phyloP scores from a whole-genome alignment of 2,888 invertebrate genomes.

The Griposia aprilina region DNA sequence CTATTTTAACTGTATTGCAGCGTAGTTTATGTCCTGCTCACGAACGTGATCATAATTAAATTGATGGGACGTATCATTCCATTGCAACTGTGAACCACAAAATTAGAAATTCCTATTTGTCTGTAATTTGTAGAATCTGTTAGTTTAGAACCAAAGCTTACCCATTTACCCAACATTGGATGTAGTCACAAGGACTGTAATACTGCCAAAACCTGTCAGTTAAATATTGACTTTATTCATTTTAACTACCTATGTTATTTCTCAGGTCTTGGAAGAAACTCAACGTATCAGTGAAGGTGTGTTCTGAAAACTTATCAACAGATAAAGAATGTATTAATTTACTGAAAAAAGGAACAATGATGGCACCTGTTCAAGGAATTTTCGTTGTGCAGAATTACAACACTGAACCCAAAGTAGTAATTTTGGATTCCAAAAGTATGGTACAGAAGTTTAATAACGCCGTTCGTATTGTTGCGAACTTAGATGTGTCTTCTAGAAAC shows the following conservation, averaged over 20 bases:
- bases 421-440: conserved; percentile 65
- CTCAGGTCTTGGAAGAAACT: conserved; percentile 46
- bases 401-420: conserved; percentile 38
- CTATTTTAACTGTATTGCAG: too few relatives aligned
- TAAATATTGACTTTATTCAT: neutral
- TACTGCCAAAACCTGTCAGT: too few relatives aligned
- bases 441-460: conserved; percentile 59
- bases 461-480: conserved; percentile 60
- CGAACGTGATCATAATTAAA: too few relatives aligned
- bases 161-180: too few relatives aligned
- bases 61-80: too few relatives aligned
- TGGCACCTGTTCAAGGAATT: conserved; percentile 74
- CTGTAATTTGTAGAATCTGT: neutral
- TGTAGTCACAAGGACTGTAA: too few relatives aligned
- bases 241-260: neutral
- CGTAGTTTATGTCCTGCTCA: too few relatives aligned
- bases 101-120: neutral
- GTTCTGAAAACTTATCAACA: conserved; percentile 42
- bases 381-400: conserved; percentile 71
- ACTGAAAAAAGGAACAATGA: conserved; percentile 68
- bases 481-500: conserved; percentile 74
- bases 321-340: conserved; percentile 71
- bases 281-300: conserved; percentile 18
- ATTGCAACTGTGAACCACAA: neutral
- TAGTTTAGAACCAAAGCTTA: neutral